phyloP scores from a whole-genome alignment of 2,888 invertebrate species.

The Dermolepida albohirtum region DNA sequence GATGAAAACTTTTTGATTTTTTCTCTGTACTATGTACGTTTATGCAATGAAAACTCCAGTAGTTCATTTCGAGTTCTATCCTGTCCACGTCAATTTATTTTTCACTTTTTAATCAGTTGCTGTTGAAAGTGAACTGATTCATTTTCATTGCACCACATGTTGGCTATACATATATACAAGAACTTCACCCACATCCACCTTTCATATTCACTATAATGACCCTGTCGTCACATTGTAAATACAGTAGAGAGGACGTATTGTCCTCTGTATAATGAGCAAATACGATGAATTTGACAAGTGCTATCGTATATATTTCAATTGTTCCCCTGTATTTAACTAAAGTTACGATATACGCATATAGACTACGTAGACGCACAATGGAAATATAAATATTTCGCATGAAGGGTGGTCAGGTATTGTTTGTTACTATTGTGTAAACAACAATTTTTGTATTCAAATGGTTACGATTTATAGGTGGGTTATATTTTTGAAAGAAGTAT shows the following conservation, averaged over 20 bases:
- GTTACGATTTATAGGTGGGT: not conserved
- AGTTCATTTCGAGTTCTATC: too few relatives aligned
- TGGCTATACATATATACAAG: not conserved
- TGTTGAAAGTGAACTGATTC: too few relatives aligned
- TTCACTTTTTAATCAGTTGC: too few relatives aligned
- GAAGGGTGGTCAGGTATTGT: conserved; percentile 17
- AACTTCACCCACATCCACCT: conserved; percentile 9
- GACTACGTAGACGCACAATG: not conserved
- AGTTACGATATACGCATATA: conserved; percentile 7
- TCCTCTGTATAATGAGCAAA: conserved; percentile 43
- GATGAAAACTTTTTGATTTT: too few relatives aligned
- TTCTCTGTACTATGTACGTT: too few relatives aligned
- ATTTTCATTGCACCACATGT: too few relatives aligned
- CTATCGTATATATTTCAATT: conserved; percentile 40
- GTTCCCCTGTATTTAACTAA: conserved; percentile 25
- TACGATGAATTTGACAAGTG: conserved; percentile 45
- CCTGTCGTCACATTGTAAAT: conserved; percentile 32
- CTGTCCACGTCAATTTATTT: too few relatives aligned
- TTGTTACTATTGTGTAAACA: conserved; percentile 9
- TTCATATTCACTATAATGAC: conserved; percentile 15
- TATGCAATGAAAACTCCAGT: too few relatives aligned
- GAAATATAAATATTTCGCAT: conserved; percentile 23
- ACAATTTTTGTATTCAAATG: not conserved
- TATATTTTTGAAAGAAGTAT: too few relatives aligned
- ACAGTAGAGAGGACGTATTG: conserved; percentile 18